phyloP scores from a whole-genome alignment of 2,113 vertebrate species.

The Ranitomeya imitator region DNA sequence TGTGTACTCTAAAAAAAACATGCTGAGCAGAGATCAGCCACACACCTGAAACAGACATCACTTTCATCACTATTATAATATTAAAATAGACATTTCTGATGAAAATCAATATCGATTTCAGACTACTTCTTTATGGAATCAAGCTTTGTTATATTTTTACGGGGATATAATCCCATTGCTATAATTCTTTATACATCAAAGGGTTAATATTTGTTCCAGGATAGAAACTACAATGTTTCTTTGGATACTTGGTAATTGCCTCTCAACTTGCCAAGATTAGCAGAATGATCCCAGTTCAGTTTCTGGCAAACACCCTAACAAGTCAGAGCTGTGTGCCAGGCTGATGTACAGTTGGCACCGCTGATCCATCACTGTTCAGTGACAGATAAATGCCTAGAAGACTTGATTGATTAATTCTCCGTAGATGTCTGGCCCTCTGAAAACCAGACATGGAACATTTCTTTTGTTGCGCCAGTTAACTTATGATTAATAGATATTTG shows the following conservation, averaged over 20 bases:
- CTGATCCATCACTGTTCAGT: constrained; percentile 36
- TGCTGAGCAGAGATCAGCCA: too few species aligned
- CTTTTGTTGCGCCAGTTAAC: constrained; percentile 35
- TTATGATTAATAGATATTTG: constrained; percentile 23
- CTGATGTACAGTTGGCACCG: constrained; percentile 48
- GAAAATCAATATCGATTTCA: too few species aligned
- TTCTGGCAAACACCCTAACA: constrained; percentile 46
- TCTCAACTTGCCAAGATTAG: constrained; percentile 43
- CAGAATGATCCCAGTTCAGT: constrained; percentile 45
- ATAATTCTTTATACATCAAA: neutral
- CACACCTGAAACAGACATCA: too few species aligned
- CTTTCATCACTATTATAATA: too few species aligned
- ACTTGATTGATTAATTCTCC: constrained; percentile 42
- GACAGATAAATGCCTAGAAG: constrained; percentile 50
- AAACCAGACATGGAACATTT: constrained; percentile 13
- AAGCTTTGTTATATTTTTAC: neutral
- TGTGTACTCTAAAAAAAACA: too few species aligned
- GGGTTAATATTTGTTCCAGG: constrained; percentile 32
- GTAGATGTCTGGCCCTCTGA: neutral
- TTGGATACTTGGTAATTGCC: constrained; percentile 40
- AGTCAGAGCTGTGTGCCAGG: constrained; percentile 37
- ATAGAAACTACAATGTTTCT: constrained; percentile 4
- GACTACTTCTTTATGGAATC: too few species aligned
- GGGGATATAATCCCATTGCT: neutral
- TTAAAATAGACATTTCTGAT: too few species aligned